Evolutionary conservation across 2,888 invertebrate genomes (phyloP).

Genomic region (Drosophila putrida): DNA sequence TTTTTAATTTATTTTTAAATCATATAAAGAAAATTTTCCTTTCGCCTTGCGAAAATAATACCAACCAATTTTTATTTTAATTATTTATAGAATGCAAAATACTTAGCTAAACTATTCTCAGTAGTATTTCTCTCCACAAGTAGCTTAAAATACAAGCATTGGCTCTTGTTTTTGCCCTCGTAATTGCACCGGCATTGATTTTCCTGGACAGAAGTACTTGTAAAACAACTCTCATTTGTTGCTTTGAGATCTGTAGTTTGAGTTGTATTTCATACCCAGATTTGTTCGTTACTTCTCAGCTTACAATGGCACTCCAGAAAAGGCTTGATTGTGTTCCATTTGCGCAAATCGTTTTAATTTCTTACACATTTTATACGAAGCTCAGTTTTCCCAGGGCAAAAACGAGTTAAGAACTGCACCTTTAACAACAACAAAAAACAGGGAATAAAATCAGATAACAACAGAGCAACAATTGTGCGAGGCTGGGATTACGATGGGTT

Average conservation of each 20-base stretch:
- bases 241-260: constrained; percentile 25
- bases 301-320: constrained; percentile 13
- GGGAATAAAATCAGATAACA: constrained; percentile 49
- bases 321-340: constrained; percentile 12
- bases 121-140: constrained; percentile 1
- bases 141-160: neutral
- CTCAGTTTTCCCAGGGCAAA: constrained; percentile 42
- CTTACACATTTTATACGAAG: constrained; percentile 65
- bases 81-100: neutral
- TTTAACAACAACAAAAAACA: constrained; percentile 21
- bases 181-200: neutral
- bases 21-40: too few species aligned
- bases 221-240: constrained; percentile 22
- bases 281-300: constrained; percentile 27
- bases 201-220: neutral
- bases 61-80: too few species aligned
- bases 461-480: constrained; percentile 30
- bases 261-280: constrained; percentile 52
- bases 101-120: neutral
- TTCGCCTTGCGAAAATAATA: too few species aligned
- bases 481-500: constrained; percentile 49
- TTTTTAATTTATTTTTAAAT: too few species aligned
- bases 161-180: neutral
- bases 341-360: constrained; percentile 73
- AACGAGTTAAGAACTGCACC: constrained; percentile 17